Percentiles rank a stretch among this genome's conserved stretches.
Evolutionary conservation across 2,888 invertebrate genomes (phyloP).

Genomic region (Eutolmus rufibarbis): DNA sequence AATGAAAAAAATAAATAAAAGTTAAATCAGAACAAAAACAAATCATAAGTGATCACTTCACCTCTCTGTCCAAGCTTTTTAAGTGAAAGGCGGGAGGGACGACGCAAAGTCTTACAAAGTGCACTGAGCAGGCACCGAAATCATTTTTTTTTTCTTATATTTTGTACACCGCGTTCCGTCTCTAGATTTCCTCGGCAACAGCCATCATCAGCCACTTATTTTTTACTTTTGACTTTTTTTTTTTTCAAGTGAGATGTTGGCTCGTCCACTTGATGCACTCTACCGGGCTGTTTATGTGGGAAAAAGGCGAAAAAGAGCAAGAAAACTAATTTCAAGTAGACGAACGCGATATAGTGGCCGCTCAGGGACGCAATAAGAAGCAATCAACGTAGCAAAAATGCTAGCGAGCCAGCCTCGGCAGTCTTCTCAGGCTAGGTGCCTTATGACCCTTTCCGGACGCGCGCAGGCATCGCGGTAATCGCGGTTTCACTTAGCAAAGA

Average conservation of each 20-base stretch:
- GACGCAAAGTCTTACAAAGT: background rate
- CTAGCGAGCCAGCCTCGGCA: background rate
- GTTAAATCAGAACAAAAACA: background rate
- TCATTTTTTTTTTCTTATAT: background rate
- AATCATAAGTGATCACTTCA: background rate
- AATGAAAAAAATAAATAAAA: background rate
- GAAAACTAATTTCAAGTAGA: background rate
- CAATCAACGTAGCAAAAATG: constrained; percentile 24
- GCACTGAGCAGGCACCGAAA: background rate
- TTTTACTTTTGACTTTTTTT: constrained; percentile 9
- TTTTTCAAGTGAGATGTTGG: constrained; percentile 24
- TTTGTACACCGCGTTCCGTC: background rate
- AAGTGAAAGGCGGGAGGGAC: background rate
- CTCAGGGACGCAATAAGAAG: constrained; percentile 15
- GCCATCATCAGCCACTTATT: constrained; percentile 22
- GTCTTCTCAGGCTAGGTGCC: background rate
- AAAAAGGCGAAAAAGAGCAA: background rate
- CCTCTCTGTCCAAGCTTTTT: background rate
- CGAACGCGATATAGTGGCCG: background rate
- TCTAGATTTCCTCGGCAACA: constrained; percentile 5
- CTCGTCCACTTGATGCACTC: constrained; percentile 19
- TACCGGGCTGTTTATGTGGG: background rate
- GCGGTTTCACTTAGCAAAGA: background rate
- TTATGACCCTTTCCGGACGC: background rate
- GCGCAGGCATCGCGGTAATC: background rate